Percentiles rank a stretch among this genome's conserved stretches.
phyloP scores from a whole-genome alignment of 2,113 vertebrate species.

The Leuciscus idus region DNA sequence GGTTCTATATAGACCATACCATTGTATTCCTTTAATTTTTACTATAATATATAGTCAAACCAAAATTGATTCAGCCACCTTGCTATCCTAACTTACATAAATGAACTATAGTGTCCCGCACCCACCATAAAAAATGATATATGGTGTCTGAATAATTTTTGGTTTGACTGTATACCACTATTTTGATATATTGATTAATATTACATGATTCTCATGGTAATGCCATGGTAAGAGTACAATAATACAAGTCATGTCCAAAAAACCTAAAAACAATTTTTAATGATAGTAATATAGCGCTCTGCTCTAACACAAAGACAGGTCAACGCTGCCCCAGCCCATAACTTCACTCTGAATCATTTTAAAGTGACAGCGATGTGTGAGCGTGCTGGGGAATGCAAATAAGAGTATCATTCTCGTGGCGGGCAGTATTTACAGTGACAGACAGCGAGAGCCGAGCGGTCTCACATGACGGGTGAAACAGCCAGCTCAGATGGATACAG shows the following conservation, averaged over 20 bases:
- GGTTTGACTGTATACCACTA: no score
- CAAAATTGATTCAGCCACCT: no score
- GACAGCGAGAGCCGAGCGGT: not conserved
- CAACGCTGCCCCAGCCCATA: not conserved
- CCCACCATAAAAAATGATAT: no score
- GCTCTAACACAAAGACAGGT: not conserved
- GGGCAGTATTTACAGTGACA: constrained; percentile 33
- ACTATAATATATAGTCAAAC: no score
- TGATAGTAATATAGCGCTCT: not conserved
- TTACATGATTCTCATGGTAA: not conserved
- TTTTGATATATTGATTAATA: not conserved
- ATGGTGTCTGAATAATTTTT: not conserved
- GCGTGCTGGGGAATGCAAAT: constrained; percentile 18
- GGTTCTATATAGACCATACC: not conserved
- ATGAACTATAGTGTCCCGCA: no score
- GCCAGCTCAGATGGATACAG: constrained; percentile 30
- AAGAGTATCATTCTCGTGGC: not conserved
- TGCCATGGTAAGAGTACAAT: not conserved
- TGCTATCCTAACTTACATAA: no score
- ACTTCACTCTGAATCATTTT: constrained; percentile 37
- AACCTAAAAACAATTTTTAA: not conserved
- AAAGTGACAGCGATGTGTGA: constrained; percentile 2
- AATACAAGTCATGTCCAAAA: no score
- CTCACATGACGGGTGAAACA: constrained; percentile 38
- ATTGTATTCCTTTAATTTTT: not conserved